These are phyloP conservation scores for Semibalanus balanoides DNA, from an alignment of 1,140 invertebrate genomes.

Conservation along the genomic window DNA sequence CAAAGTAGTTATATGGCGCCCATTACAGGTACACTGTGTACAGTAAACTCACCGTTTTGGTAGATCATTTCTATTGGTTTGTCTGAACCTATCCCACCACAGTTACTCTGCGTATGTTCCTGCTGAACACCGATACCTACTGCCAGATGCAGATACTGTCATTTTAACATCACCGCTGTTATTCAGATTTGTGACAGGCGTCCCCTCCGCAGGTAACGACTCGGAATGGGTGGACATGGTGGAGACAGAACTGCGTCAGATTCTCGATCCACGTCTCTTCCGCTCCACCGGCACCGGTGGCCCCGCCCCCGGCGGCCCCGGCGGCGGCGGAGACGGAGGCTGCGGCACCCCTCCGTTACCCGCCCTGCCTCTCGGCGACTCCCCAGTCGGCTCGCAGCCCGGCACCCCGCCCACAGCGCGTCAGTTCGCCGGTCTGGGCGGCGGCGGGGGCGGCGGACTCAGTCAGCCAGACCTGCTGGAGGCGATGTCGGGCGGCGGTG, in stretches of 20 bases:
- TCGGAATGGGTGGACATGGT: conserved; percentile 71
- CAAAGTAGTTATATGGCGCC: no score
- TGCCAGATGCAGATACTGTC: no score
- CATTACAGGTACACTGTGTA: no score
- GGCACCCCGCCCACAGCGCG: conserved; percentile 19
- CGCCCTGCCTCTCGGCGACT: conserved; percentile 49
- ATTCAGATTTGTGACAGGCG: no score
- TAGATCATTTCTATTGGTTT: no score
- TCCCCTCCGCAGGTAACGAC: conserved; percentile 38
- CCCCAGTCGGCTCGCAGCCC: conserved; percentile 26
- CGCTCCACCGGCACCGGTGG: neutral
- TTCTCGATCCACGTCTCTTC: conserved; percentile 40
- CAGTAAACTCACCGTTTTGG: no score
- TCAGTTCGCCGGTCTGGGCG: conserved; percentile 10
- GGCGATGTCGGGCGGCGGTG: conserved; percentile 12
- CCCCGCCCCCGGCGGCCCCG: conserved; percentile 14
- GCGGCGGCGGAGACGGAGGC: conserved; percentile 12
- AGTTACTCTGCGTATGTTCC: no score
- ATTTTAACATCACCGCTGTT: no score
- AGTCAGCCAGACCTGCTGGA: conserved; percentile 22
- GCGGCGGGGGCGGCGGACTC: conserved; percentile 7
- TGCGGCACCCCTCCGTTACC: conserved; percentile 50
- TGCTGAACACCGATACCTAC: no score
- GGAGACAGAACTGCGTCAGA: conserved; percentile 59
- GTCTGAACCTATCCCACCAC: no score